Evolutionary conservation across 2,113 vertebrate species (phyloP).

Genomic region (Clarias batrachus): DNA sequence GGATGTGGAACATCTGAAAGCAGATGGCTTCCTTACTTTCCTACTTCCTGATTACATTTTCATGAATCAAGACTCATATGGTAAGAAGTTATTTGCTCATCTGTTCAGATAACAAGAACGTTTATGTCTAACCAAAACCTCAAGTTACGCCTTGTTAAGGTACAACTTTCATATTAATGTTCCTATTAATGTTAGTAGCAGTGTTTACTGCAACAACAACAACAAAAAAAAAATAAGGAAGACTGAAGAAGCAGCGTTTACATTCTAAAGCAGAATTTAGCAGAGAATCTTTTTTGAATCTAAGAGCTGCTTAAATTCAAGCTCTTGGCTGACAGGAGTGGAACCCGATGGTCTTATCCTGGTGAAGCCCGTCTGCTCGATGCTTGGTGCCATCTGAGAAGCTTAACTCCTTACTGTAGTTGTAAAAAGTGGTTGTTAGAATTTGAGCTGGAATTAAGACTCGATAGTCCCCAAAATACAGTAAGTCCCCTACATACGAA

Average conservation of each 20-base stretch:
- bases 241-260: no score
- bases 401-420: no score
- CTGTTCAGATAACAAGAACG: background rate
- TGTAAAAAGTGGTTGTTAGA: no score
- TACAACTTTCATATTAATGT: background rate
- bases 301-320: background rate
- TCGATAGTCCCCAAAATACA: no score
- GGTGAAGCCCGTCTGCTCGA: no score
- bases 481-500: no score
- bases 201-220: background rate
- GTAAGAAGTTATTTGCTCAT: background rate
- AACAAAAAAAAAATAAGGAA: no score
- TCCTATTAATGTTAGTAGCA: background rate
- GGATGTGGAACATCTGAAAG: constrained; percentile 52
- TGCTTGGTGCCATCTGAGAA: no score
- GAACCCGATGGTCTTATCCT: no score
- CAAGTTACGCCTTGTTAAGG: background rate
- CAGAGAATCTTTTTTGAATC: background rate
- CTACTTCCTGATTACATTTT: constrained; percentile 32
- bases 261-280: background rate
- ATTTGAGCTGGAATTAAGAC: no score
- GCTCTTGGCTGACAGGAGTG: background rate
- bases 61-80: background rate
- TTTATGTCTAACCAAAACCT: background rate
- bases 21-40: constrained; percentile 56